These are phyloP conservation scores for Pantherophis guttatus DNA, from an alignment of 2,113 vertebrate species.

Conservation along the genomic window DNA sequence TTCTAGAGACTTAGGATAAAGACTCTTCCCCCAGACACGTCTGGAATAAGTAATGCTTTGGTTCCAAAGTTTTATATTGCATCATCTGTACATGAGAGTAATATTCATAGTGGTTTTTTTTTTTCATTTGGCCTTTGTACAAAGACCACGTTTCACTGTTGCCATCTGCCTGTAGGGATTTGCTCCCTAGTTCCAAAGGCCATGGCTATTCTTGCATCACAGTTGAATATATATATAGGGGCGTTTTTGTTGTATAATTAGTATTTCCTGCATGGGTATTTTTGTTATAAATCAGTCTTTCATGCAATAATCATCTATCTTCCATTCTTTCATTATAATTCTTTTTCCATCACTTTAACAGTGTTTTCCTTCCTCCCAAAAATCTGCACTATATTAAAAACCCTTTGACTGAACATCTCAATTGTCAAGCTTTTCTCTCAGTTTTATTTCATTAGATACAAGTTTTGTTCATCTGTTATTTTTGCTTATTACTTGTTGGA, in stretches of 20 bases:
- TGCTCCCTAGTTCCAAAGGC: background rate
- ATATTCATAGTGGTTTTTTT: background rate
- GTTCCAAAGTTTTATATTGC: background rate
- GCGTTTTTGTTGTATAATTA: background rate
- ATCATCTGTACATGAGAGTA: background rate
- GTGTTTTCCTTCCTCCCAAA: background rate
- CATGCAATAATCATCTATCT: background rate
- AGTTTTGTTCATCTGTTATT: background rate
- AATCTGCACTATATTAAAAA: background rate
- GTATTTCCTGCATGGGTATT: background rate
- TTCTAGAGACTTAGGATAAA: background rate
- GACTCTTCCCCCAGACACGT: background rate
- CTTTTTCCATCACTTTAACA: background rate
- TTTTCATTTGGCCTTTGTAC: background rate
- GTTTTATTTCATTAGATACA: background rate
- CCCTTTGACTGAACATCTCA: background rate
- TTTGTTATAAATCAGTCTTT: background rate
- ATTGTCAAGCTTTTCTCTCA: background rate
- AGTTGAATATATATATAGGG: background rate
- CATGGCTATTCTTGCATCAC: background rate
- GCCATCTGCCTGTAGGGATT: background rate
- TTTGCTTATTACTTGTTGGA: background rate
- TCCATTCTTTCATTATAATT: background rate
- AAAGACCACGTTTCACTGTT: background rate
- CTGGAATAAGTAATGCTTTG: background rate